phyloP scores from a whole-genome alignment of 2,797 vertebrate genomes.

The Rhynchonycteris naso region DNA sequence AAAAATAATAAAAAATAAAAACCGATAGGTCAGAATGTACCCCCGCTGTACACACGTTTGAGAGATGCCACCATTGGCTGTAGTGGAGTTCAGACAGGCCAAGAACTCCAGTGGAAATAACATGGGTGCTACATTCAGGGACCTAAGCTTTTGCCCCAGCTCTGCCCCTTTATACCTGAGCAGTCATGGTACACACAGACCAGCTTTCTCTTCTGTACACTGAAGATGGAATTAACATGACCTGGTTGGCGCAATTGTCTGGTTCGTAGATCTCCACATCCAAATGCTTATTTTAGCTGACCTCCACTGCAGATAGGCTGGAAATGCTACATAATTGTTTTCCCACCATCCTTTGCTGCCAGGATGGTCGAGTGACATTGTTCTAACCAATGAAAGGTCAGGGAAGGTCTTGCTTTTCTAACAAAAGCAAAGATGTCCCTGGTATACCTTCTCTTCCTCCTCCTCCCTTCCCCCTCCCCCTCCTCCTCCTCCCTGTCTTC shows the following conservation, averaged over 20 bases:
- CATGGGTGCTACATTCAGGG: background rate
- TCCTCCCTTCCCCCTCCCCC: too few relatives aligned
- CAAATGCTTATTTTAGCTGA: background rate
- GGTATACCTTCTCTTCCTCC: too few relatives aligned
- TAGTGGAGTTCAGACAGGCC: background rate
- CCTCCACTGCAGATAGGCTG: background rate
- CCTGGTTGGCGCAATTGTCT: background rate
- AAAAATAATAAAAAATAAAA: too few relatives aligned
- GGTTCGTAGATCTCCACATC: background rate
- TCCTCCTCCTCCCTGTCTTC: background rate
- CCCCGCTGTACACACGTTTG: background rate
- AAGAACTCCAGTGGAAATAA: background rate
- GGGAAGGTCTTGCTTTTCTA: background rate
- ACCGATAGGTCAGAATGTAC: background rate
- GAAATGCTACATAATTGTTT: background rate
- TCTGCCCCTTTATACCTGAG: background rate
- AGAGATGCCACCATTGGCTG: background rate
- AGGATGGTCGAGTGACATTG: background rate
- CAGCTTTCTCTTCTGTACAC: background rate
- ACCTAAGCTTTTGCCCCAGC: background rate
- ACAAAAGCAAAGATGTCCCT: background rate
- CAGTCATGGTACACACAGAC: too few relatives aligned
- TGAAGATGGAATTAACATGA: background rate
- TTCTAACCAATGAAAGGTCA: background rate
- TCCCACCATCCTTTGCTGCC: background rate